Evolutionary conservation across 2,113 vertebrate species (phyloP).

Genomic region (Pterophyllum scalare): DNA sequence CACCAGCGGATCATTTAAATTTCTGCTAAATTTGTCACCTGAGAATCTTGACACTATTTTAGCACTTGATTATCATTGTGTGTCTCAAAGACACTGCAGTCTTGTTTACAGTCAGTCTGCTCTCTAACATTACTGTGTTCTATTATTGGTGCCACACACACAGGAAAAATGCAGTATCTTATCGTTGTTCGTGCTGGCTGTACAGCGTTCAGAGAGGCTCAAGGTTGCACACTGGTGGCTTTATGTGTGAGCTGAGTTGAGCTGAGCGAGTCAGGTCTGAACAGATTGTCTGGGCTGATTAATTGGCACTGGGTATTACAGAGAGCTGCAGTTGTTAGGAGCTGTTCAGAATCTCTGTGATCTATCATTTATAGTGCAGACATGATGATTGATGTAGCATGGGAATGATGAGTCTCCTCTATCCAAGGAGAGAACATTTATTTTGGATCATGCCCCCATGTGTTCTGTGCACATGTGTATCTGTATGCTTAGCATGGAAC

Average conservation of each 20-base stretch:
- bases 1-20: too few relatives aligned
- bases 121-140: neutral
- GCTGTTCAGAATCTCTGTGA: conserved; percentile 6
- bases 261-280: neutral
- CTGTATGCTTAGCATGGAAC: neutral
- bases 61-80: neutral
- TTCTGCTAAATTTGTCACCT: too few relatives aligned
- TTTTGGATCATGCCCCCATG: neutral
- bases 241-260: conserved; percentile 25
- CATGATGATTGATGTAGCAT: neutral
- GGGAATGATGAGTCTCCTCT: neutral
- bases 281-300: conserved; percentile 35
- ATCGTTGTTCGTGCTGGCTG: conserved; percentile 36
- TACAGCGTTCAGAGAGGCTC: conserved; percentile 37
- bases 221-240: conserved; percentile 37
- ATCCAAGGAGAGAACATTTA: neutral
- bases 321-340: neutral
- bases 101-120: neutral
- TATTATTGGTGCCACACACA: neutral
- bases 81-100: neutral
- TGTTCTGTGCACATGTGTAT: neutral
- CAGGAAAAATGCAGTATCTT: conserved; percentile 23
- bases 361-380: neutral
- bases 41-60: neutral
- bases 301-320: neutral